Evolutionary conservation across 2,113 vertebrate species (phyloP), one percentile per base, ranked within the genome.

Genomic region (Prunella himalayana): DNA sequence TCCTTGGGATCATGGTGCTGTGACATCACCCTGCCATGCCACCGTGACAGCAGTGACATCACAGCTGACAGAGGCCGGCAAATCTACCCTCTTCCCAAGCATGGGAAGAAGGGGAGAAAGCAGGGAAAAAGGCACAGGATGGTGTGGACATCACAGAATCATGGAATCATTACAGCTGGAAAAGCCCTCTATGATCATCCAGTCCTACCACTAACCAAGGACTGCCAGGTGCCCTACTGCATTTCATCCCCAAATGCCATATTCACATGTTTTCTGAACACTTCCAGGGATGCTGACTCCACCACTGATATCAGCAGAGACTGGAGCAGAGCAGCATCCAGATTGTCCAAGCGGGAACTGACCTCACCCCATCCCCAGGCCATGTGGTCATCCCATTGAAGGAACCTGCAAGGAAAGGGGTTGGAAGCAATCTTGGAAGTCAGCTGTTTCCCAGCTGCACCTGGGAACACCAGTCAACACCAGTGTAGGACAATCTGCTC

Each of bases 1-100:
- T 42, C 51, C 41, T 5, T 1, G 20, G 53, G 71, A 59, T 33
- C 15, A 5, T 8, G 3, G n/a, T 2, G 2, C 57, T 6, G 45
- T 87, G 94, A 96, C 16, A 4, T 90, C 83, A 44, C 1, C 22
- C 18, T 64, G 68, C 66, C 27, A 4, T 12, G 42, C 42, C 35
- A 42, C 4, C 0, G 14, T 5, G 41, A 79, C 63, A 56, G 59
- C 30, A 23, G 35, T 49, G 92, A 89, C 53, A 24, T 82, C 92
- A 92, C 16, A 15, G 37, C 70, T 57, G 37, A 3, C 0, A 0
- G 23, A 24, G 51, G 16, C 35, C 1, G 0, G 31, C 24, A 61
- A 17, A 33, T 4, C 59, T 2, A n/a, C 10, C 33, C 23, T 28
- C 30, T 50, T 49, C 44, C 51, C 53, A 28, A 50, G 75, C 44